Evolutionary conservation across 64 coral and sea anemone species (phyloP).

Genomic region (Montipora capricornis): DNA sequence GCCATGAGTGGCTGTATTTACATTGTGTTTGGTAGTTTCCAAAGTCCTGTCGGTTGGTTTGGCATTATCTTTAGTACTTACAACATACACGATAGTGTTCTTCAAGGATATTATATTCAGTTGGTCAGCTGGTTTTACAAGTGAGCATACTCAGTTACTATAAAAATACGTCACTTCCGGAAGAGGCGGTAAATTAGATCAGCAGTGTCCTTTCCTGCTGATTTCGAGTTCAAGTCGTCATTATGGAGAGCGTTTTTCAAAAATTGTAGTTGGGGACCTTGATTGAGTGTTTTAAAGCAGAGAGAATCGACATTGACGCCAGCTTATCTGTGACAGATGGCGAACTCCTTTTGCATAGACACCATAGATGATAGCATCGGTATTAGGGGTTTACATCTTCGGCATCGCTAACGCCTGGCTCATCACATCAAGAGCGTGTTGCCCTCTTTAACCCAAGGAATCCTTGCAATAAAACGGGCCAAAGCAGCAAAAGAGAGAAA

Average conservation of each 20-base stretch:
- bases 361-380: constrained; percentile 28
- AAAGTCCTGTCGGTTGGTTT: too few species aligned
- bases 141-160: constrained; percentile 8
- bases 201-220: not conserved
- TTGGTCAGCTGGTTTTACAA: constrained; percentile 15
- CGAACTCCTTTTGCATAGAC: not conserved
- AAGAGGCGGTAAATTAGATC: not conserved
- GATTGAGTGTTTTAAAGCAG: not conserved
- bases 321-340: not conserved
- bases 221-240: not conserved
- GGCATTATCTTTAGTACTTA: too few species aligned
- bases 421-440: not conserved
- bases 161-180: not conserved
- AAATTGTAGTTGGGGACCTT: not conserved
- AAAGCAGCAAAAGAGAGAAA: not conserved
- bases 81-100: too few species aligned
- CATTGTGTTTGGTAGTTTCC: too few species aligned
- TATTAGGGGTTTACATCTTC: not conserved
- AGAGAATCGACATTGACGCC: not conserved
- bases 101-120: not conserved
- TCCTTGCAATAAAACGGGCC: not conserved
- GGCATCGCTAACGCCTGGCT: not conserved
- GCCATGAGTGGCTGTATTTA: too few species aligned
- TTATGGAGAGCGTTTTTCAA: constrained; percentile 14
- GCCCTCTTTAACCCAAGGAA: not conserved